Percentiles rank a stretch among this genome's conserved stretches.
Conservation (phyloP, 2,113 vertebrate genomes). For the Galeopterus variegatus region DNA sequence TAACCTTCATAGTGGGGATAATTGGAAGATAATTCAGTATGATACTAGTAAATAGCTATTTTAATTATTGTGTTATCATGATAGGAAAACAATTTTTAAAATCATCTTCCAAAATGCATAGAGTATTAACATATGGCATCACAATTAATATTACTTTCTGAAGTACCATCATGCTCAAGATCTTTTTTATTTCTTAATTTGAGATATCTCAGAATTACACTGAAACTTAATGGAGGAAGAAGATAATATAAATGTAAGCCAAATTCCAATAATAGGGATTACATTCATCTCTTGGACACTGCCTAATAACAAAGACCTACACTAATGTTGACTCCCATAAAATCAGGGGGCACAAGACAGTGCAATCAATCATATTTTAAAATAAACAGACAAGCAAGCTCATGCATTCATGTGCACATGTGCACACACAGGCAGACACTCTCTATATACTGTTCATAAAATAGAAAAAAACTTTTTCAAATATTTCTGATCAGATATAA, state of each 20-base stretch:
- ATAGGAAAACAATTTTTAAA: neutral
- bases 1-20: too few relatives aligned
- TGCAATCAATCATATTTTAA: neutral
- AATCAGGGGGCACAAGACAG: neutral
- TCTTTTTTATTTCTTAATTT: neutral
- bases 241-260: neutral
- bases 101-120: neutral
- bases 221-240: neutral
- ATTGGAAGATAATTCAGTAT: neutral
- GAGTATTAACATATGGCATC: neutral
- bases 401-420: neutral
- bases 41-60: neutral
- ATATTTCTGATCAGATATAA: neutral
- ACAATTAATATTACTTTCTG: neutral
- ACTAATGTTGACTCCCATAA: neutral
- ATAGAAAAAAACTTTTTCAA: neutral
- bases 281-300: neutral
- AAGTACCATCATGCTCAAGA: neutral
- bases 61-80: neutral
- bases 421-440: neutral
- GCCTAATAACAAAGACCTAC: neutral
- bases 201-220: neutral
- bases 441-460: neutral
- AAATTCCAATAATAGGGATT: neutral
- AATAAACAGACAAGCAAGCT: neutral